Base-by-base conservation (phyloP, 2,113 vertebrate genomes). In the Dendrocopos noguchii region DNA sequence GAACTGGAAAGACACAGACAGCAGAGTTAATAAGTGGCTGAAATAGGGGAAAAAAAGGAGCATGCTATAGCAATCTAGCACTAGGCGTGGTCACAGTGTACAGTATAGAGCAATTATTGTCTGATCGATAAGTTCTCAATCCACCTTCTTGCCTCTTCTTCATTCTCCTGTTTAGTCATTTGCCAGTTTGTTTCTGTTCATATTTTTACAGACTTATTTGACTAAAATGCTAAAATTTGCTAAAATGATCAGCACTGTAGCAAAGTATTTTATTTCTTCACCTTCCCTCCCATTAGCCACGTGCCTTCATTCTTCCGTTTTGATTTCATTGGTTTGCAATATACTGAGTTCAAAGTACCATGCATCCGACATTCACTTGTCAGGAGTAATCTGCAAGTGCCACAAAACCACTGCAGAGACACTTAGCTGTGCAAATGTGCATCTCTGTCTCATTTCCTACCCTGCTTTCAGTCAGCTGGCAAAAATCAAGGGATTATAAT, bases 1-100 rank as follows among this genome's bases (percentile, higher is more conserved):
- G 98, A 98, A 98, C 98, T 98, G 98, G 98, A 98, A 98, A 98
- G 97, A 99, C 98, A 98, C 80, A 98, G 98, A 98, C 98, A 98
- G 98, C 96, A 98, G 96, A 98, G 98, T 98, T 98, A 98, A 97
- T 97, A 97, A 97, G 97, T 97, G 97, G 95, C 91, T 97, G 97
- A 97, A 97, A 97, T 79, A 96, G 96, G 74, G 39, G 92, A 89
- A 84, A 93, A 92, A 87, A 91, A 94, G 87, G 91, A 96, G 94
- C 98, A 98, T 98, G 98, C 98, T 97, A 88, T 42, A 97, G 96
- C 94, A 96, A 91, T 97, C 96, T 96, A 93, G 88, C 56, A 94
- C 85, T 80, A 87, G 68, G 90, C 34, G 68, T 91, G 84, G 93
- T 93, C 84, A 88, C 71, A 91, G 87, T 60, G 88, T 76, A 92